Conservation (phyloP, 2,113 vertebrate species). For the Clarias gariepinus region DNA sequence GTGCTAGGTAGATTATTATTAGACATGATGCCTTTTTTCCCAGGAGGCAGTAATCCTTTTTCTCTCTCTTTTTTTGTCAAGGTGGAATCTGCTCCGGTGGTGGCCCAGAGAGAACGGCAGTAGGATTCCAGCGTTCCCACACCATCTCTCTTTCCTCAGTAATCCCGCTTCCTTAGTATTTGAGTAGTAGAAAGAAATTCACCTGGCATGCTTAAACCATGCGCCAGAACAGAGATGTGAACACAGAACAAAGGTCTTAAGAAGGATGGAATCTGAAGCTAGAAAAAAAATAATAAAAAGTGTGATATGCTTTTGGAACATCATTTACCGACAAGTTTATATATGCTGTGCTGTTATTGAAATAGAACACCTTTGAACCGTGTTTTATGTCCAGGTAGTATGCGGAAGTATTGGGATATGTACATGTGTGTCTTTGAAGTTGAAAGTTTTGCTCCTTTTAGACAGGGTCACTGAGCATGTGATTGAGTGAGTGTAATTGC, state of each 20-base stretch:
- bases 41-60: constrained; percentile 65
- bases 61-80: constrained; percentile 58
- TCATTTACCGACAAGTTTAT: neutral
- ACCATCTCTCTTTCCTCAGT: constrained; percentile 52
- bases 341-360: neutral
- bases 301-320: constrained; percentile 13
- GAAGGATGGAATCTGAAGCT: neutral
- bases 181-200: constrained; percentile 11
- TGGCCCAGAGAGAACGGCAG: constrained; percentile 61
- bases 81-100: constrained; percentile 59
- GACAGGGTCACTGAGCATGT: constrained; percentile 27
- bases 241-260: neutral
- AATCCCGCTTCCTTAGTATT: constrained; percentile 29
- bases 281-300: neutral
- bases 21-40: constrained; percentile 59
- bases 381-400: constrained; percentile 17
- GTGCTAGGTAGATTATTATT: constrained; percentile 46
- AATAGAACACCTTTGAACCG: constrained; percentile 9
- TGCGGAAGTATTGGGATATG: neutral
- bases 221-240: neutral
- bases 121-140: constrained; percentile 74
- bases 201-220: neutral
- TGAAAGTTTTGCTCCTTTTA: constrained; percentile 30
- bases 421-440: constrained; percentile 37
- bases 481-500: constrained; percentile 48